These are phyloP conservation scores for Caerostris darwini DNA, from an alignment of 1,140 invertebrate genomes.

Conservation along the genomic window DNA sequence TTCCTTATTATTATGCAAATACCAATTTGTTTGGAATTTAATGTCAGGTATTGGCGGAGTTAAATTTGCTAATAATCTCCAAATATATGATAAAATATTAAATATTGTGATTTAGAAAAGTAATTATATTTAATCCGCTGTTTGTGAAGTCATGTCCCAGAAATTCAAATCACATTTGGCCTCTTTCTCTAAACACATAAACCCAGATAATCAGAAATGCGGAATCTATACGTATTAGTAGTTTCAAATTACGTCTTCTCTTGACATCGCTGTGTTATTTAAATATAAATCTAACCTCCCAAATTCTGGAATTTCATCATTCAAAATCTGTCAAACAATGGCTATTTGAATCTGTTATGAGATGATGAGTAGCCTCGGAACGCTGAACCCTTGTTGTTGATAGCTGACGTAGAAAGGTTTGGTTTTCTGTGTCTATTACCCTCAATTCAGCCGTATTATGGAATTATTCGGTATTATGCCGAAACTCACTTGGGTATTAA, in stretches of 20 bases:
- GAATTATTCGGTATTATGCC: conserved; percentile 22
- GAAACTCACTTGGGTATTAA: not conserved
- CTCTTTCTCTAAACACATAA: not conserved
- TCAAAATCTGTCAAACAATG: not conserved
- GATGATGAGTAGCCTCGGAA: not conserved
- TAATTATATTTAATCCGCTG: not conserved
- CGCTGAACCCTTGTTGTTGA: not conserved
- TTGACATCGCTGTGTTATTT: not conserved
- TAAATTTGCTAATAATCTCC: too few relatives aligned
- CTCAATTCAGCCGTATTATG: conserved; percentile 2
- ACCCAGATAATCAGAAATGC: not conserved
- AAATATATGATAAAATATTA: not conserved
- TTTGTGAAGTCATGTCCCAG: not conserved
- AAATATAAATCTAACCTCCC: conserved; percentile 8
- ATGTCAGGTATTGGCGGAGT: too few relatives aligned
- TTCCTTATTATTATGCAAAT: too few relatives aligned
- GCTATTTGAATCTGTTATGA: conserved; percentile 23
- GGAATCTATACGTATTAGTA: not conserved
- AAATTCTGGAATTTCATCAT: not conserved
- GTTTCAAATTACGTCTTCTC: not conserved
- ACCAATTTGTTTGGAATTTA: too few relatives aligned
- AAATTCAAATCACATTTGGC: not conserved
- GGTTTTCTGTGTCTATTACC: not conserved
- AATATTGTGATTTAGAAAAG: not conserved
- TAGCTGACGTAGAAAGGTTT: not conserved